Evolutionary conservation across 2,797 vertebrate species (phyloP).

Genomic region (Orientallactaga sibirica): DNA sequence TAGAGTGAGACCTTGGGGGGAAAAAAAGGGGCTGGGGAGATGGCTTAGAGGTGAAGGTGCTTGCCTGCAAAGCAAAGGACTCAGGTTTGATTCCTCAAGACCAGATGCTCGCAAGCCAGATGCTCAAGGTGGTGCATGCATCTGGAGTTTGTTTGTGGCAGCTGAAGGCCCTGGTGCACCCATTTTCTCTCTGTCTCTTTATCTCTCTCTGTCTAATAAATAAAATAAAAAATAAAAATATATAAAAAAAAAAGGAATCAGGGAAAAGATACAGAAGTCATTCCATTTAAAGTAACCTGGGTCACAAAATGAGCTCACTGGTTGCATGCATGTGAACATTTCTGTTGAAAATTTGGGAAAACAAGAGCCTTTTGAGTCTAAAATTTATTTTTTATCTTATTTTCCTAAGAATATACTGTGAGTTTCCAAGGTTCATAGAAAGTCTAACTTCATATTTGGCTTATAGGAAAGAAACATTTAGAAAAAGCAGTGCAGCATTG

Average conservation of each 20-base stretch:
- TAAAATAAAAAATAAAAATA: too few relatives aligned
- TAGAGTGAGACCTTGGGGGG: too few relatives aligned
- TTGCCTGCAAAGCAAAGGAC: too few relatives aligned
- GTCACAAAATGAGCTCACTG: not conserved
- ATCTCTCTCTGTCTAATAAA: too few relatives aligned
- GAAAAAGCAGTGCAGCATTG: slow-evolving; percentile 96
- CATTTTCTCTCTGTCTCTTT: too few relatives aligned
- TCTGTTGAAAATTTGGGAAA: not conserved
- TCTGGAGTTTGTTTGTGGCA: too few relatives aligned
- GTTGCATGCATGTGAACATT: not conserved
- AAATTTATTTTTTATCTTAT: slow-evolving; percentile 6
- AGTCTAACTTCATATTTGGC: slow-evolving; percentile 54
- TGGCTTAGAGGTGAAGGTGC: too few relatives aligned
- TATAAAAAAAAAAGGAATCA: not conserved
- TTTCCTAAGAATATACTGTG: not conserved
- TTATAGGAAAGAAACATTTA: slow-evolving; percentile 95
- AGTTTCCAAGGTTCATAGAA: not conserved
- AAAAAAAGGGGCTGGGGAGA: too few relatives aligned
- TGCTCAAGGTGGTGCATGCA: too few relatives aligned
- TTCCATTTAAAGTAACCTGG: not conserved
- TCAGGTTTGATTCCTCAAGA: too few relatives aligned
- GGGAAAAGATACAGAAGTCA: slow-evolving; percentile 2
- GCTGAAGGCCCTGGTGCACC: too few relatives aligned
- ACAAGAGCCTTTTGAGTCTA: not conserved
- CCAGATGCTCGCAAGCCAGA: too few relatives aligned